phyloP scores from a whole-genome alignment of 92 coral and sea anemone genomes.

The Umimayanthus kanabou region DNA sequence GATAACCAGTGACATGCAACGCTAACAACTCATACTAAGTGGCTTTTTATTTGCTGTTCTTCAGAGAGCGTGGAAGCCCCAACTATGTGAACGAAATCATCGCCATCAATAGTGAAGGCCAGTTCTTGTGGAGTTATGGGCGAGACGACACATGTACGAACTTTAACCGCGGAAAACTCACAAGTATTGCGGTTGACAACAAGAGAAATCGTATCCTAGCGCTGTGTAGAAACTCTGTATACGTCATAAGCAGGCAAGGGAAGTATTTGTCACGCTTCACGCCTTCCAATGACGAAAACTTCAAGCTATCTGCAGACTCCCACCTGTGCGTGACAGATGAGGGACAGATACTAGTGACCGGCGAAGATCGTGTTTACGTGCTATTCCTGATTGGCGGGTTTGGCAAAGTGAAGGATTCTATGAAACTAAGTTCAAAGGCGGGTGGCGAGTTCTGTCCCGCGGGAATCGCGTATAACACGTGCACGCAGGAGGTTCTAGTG shows the following conservation, averaged over 20 bases:
- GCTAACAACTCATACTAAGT: no score
- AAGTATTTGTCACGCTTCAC: conserved; percentile 50
- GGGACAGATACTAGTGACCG: conserved; percentile 57
- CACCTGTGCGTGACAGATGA: conserved; percentile 58
- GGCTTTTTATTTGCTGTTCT: neutral
- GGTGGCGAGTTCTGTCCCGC: conserved; percentile 49
- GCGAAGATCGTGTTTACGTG: conserved; percentile 50
- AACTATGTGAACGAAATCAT: conserved; percentile 59
- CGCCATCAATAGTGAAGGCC: conserved; percentile 53
- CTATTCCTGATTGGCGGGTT: conserved; percentile 47
- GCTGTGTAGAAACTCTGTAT: conserved; percentile 49
- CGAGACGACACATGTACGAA: conserved; percentile 28
- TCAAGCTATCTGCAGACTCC: conserved; percentile 54
- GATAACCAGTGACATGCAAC: no score
- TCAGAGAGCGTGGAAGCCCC: conserved; percentile 36
- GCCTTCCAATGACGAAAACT: conserved; percentile 33
- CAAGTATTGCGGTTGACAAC: conserved; percentile 62
- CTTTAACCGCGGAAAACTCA: conserved; percentile 49
- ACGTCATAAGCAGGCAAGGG: conserved; percentile 55
- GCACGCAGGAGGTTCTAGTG: conserved; percentile 61
- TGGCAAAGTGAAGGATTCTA: conserved; percentile 45
- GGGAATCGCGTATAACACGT: conserved; percentile 58
- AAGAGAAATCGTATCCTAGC: conserved; percentile 52
- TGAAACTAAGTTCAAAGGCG: conserved; percentile 44
- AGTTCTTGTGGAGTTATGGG: conserved; percentile 63